Base-by-base conservation (phyloP, 2,888 invertebrate species). In the Macaria liturata region DNA sequence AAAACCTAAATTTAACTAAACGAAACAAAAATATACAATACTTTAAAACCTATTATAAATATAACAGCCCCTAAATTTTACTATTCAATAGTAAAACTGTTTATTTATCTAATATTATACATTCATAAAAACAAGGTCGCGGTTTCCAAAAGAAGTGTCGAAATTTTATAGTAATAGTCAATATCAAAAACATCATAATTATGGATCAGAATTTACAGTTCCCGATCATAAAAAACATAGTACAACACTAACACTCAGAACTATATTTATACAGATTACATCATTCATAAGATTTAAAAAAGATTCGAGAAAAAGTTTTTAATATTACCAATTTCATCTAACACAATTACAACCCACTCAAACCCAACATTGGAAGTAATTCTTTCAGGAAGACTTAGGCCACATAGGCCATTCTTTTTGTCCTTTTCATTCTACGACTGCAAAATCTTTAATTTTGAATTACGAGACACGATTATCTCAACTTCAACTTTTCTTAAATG, bases 41-140 rank as follows among this genome's bases (percentile, higher is more conserved):
- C 79, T 74, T 79, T 6, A 80, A 75, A 75, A 81, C 68, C 76
- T 83, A 86, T 72, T 83, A 86, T 85, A 86, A 87, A 89, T 86
- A 88, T 87, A 90, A 91, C 91, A 91, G 91, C 91, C 91, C 82
- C 83, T 83, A 84, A 64, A 78, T 82, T 86, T 88, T 81, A 91
- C 91, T 91, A 91, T 90, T 88, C 82, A 72, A 91, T 91, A 91
- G 91, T 81, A 87, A 86, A 87, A 86, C 77, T 72, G 67, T 74
- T 78, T 68, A 81, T 75, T 80, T 80, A 80, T 68, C 77, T 84
- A 78, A 80, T 82, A 82, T 81, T 72, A 74, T 81, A 82, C 75
- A 83, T 72, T 76, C 65, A 75, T 77, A 80, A 78, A 83, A 83
- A 82, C 80, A 73, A 82, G 78, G 80, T 81, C 72, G 79, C 70